A percentile compares a stretch with the other conserved stretches of the same genome.
Conservation (phyloP, 2,888 invertebrate genomes). For the Plutella xylostella region DNA sequence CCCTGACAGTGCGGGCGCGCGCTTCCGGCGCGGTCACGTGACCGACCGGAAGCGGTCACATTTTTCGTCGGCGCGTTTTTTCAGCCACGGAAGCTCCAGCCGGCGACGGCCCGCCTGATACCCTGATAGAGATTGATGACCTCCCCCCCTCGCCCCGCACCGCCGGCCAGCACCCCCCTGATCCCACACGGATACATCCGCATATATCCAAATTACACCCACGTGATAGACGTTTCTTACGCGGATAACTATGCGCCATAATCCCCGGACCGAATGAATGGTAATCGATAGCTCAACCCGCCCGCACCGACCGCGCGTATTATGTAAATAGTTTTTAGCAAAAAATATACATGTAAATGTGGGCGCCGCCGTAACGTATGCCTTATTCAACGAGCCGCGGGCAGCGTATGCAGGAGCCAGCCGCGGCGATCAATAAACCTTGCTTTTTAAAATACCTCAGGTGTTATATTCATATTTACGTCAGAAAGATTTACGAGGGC, state of each 20-base stretch:
- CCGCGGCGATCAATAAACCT: no score
- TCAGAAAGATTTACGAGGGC: no score
- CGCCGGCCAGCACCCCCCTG: conserved; percentile 35
- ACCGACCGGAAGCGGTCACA: conserved; percentile 28
- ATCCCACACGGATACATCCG: conserved; percentile 54
- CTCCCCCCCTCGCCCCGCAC: conserved; percentile 26
- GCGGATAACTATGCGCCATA: conserved; percentile 46
- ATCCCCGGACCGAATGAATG: conserved; percentile 24
- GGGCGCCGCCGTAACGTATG: neutral
- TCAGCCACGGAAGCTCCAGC: conserved; percentile 34
- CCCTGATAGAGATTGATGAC: conserved; percentile 65
- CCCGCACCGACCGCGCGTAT: conserved; percentile 3
- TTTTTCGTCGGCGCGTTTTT: conserved; percentile 47
- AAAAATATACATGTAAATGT: neutral
- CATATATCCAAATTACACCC: conserved; percentile 66
- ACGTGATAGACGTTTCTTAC: conserved; percentile 64
- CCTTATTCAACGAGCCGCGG: no score
- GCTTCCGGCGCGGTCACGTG: conserved; percentile 8
- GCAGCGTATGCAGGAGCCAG: no score
- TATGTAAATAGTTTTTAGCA: conserved; percentile 11
- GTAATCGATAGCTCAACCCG: conserved; percentile 15
- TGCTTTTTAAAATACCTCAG: no score
- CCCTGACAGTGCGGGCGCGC: neutral
- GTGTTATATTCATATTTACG: no score
- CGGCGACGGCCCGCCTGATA: conserved; percentile 23